phyloP scores from a whole-genome alignment of 2,888 invertebrate genomes.

The Palloptera scutellata region DNA sequence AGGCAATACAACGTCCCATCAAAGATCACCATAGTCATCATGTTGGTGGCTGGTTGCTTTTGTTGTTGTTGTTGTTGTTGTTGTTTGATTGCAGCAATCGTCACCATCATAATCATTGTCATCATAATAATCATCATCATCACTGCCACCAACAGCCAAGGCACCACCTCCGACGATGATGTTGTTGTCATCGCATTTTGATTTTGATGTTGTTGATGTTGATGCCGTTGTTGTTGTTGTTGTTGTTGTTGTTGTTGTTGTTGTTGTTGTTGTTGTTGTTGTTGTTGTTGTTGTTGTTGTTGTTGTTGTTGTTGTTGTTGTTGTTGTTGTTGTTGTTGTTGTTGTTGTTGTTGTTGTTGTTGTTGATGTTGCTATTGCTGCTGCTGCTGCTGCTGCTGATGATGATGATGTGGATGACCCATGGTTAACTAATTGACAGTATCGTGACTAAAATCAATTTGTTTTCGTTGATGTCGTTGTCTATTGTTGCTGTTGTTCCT shows the following conservation, averaged over 20 bases:
- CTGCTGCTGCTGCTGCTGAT: constrained; percentile 11
- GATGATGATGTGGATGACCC: constrained; percentile 51
- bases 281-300: constrained; percentile 3
- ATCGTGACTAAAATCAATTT: constrained; percentile 63
- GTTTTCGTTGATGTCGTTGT: constrained; percentile 40
- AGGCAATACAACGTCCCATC: too few relatives aligned
- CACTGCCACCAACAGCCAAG: constrained; percentile 9
- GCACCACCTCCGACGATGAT: neutral
- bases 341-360: constrained; percentile 7
- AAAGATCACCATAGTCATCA: too few relatives aligned
- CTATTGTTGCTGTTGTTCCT: constrained; percentile 27
- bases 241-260: constrained; percentile 72
- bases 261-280: neutral
- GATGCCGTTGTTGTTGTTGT: neutral
- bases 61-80: too few relatives aligned
- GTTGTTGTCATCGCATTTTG: neutral
- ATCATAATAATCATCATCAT: constrained; percentile 25
- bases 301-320: neutral
- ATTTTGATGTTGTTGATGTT: neutral
- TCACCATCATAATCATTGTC: constrained; percentile 34
- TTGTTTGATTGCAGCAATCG: constrained; percentile 37
- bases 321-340: neutral
- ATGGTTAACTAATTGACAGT: constrained; percentile 62
- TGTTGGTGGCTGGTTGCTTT: constrained; percentile 15
- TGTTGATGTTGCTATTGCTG: constrained; percentile 10